Base-by-base conservation (phyloP, 2,113 vertebrate genomes). In the Turnix velox region DNA sequence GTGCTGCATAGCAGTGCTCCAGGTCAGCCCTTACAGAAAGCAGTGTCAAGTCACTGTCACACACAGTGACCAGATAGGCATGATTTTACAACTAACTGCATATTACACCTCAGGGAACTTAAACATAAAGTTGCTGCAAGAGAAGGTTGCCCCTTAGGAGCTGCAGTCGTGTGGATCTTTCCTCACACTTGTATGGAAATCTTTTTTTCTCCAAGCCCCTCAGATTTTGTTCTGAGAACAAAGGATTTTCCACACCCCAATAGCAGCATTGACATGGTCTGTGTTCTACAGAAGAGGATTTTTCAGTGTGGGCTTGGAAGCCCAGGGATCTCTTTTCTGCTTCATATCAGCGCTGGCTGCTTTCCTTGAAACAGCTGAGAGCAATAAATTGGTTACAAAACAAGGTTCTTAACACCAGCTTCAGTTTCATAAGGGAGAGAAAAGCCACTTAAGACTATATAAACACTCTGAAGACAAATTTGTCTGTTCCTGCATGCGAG, bases 21-120 rank as follows among this genome's bases (percentile, higher is more conserved):
- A 7, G 37, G 42, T 58, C 42, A 76, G 23, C 49, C 76, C 43
- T 28, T 80, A 52, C 3, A 92, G 63, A 79, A 82, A 65, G 25
- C 31, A 48, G 7, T 6, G 2, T 25, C 35, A 66, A 58, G 22
- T 84, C 59, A 57, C 39, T 80, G 40, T 66, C 74, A 58, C 1
- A 18, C 27, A 39, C 39, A 67, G 20, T 25, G 40, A 51, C 14
- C 30, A 66, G n/a, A 23, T 37, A 89, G 57, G 18, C 4, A 4
- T 48, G 65, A 69, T 81, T 90, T 88, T 77, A 48, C 77, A 55
- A 61, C 25, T 82, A 83, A 35, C 55, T 84, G 45, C 63, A 23
- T 33, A 42, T 45, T 59, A 33, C 25, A 62, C 30, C 72, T 83
- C n/a, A 33, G 37, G 55, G 13, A 86, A 25, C 23, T 49, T 54